Base-by-base conservation (phyloP, 2,888 invertebrate species). In the Abrostola tripartita region DNA sequence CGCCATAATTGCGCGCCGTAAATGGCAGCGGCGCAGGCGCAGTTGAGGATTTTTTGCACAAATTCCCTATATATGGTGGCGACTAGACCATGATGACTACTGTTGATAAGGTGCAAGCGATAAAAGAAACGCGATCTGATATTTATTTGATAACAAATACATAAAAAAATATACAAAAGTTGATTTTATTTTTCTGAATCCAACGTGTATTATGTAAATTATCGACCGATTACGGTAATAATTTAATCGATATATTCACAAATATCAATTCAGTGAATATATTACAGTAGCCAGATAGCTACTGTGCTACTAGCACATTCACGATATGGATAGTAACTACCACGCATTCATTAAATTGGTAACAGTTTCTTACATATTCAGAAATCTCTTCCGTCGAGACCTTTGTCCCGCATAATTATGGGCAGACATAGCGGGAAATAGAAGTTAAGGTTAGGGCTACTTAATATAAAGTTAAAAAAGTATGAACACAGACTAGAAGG, bases 21-120 rank as follows among this genome's bases (percentile, higher is more conserved):
- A 63, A 81, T 75, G 81, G 81, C 69, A 58, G 54, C 65, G 63
- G 70, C 74, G 73, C 78, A 62, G 64, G 65, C 74, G 74, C 74
- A 69, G 62, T 61, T 6, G 52, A 53, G 56, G 54, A 53, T 74
- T 81, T 85, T 86, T 85, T 82, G 69, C 74, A 65, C 60, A 63
- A 78, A 80, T 81, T 68, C 74, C 73, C 72, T 77, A 64, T 74
- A 80, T 80, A 81, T 77, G 74, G 78, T 61, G 65, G 67, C 65
- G 71, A 74, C 81, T 72, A 72, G 78, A 67, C 74, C 52, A 62
- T 68, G 47, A 68, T 54, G 52, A 49, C 55, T 37, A 52, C 14
- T 38, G 38, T 42, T 51, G 49, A 41, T 52, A 56, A 52, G 52
- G 38, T 60, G 5, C 41, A 59, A 56, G 53, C 47, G 53, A 63